phyloP scores from a whole-genome alignment of 2,797 vertebrate genomes.

The Synanceia verrucosa region DNA sequence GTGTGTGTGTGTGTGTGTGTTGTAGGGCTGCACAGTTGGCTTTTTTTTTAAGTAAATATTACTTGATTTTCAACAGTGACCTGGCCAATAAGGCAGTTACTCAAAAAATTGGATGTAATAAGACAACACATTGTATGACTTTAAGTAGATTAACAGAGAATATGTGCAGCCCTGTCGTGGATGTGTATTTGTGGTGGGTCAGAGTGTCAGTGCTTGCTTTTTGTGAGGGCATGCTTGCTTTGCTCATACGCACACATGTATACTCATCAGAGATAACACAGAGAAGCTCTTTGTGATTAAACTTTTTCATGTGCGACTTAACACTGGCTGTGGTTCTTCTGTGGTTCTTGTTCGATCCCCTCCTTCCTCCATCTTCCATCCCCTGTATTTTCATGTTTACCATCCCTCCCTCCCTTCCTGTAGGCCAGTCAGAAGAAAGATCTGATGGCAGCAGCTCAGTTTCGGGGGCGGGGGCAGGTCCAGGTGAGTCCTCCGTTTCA shows the following conservation, averaged over 20 bases:
- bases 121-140: neutral
- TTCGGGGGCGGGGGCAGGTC: slow-evolving; percentile 82
- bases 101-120: neutral
- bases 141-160: neutral
- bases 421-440: slow-evolving; percentile 88
- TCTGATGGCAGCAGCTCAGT: slow-evolving; percentile 85
- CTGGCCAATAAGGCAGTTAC: neutral
- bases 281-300: slow-evolving; percentile 41
- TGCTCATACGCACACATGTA: slow-evolving; percentile 44
- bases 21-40: slow-evolving; percentile 40
- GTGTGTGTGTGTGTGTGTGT: neutral
- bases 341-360: slow-evolving; percentile 59
- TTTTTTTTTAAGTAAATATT: neutral
- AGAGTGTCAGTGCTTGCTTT: slow-evolving; percentile 40
- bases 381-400: slow-evolving; percentile 77
- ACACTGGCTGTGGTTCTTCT: slow-evolving; percentile 69
- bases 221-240: slow-evolving; percentile 68
- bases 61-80: neutral
- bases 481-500: slow-evolving; percentile 82
- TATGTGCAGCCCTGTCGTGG: slow-evolving; percentile 43
- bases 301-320: slow-evolving; percentile 57
- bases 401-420: slow-evolving; percentile 82
- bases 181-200: slow-evolving; percentile 34
- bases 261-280: slow-evolving; percentile 17
- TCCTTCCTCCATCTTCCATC: slow-evolving; percentile 54